Base-by-base conservation (phyloP, 2,797 vertebrate genomes). In the Nannoperca obscura region DNA sequence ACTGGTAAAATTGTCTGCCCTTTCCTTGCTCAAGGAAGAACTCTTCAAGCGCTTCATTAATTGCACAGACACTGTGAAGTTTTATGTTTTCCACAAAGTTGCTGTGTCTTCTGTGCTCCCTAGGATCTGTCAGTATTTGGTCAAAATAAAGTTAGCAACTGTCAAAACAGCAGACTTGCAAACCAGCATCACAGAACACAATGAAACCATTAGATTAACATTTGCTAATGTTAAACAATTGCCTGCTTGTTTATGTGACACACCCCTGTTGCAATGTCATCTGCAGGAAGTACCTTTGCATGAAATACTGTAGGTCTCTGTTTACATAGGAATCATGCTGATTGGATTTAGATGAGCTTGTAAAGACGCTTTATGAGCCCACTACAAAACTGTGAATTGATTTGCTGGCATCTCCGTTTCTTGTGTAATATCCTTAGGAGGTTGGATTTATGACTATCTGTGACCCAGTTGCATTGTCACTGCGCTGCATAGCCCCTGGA, bases 371-470 rank as follows among this genome's bases (percentile, higher is more conserved):
- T 95, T 92, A 95, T 82, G 89, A 91, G 87, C 74, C 61, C 76
- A 59, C 83, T 83, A 85, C 89, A 86, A 91, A 94, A 91, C 88
- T 92, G 93, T 85, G 91, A 92, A 94, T 94, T 94, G 94, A 95
- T 94, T 93, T 91, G 93, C 91, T 71, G 84, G 91, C 89, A 89
- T 95, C 93, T 94, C 91, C 73, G 84, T 92, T 94, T 91, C 90
- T 92, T 89, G 84, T 90, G 88, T 91, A 91, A 93, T 91, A 91
- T 95, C 92, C 92, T 95, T 92, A 93, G 91, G 93, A 93, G 93
- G 87, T 81, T 91, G 90, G 86, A 95, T 95, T 94, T 94, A 95
- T 82, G 90, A 87, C 91, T 86, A 87, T 90, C 85, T 83, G 73
- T 91, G 93, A 93, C 91, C 91, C 82, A 87, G 86, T 88, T 91